Evolutionary conservation across 2,888 invertebrate genomes (phyloP), one percentile per base, ranked within the genome.

Genomic region (Mayetiola destructor): DNA sequence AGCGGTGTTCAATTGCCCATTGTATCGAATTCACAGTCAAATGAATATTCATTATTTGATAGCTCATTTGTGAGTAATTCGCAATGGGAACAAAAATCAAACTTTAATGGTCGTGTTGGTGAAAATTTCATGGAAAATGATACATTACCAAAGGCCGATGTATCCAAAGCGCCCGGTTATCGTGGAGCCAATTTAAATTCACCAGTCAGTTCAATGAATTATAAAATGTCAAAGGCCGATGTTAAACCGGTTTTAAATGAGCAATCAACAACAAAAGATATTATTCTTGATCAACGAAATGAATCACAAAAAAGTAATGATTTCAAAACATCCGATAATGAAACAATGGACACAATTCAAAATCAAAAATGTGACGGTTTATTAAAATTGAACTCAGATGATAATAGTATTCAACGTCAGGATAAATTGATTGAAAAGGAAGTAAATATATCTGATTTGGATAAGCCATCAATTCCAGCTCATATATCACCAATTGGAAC

Each of bases 131-230:
- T 58, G 1, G 55, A 56, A 56, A 71, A 71, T 58, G 73, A 77
- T 61, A 65, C 69, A 18, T 59, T 71, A 53, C 73, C 72, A 35
- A 74, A 84, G 75, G 89, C 84, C 60, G 91, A 92, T 73, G 87
- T 85, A 4, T 83, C 88, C 52, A 93, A 92, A 73, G 92, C 92
- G 59, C 92, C 92, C 0, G 92, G 92, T 1, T 93, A 92, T 71
- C 80, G 91, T 65, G 88, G 86, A 56, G 82, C 79, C 55, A 78
- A 84, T 42, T 81, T 85, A 61, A 85, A 85, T 68, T 87, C 88
- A 8, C 88, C 88, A 0, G 83, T 84, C 2, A 81, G 81, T 1
- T 80, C 79, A 40, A 80, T 80, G 62, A 74, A 27, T 23, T 14
- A 9, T 2, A 48, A 48, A 48, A 23, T 48, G 5, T 23, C 29